Base-by-base conservation (phyloP, 2,888 invertebrate genomes). In the Tholera decimalis region DNA sequence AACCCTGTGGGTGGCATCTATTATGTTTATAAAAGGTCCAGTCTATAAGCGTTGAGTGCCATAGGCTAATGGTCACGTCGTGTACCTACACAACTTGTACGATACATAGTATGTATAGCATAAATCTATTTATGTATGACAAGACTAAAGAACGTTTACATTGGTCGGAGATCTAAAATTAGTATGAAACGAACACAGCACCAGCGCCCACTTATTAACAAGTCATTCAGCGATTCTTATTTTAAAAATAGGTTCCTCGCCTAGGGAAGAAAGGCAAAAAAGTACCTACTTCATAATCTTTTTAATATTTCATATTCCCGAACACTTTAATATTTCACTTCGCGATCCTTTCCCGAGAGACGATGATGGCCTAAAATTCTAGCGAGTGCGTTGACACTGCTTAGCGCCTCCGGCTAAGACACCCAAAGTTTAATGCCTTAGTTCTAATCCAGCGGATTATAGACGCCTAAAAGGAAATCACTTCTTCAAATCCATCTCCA, bases 261-360 rank as follows among this genome's bases (percentile, higher is more conserved):
- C 15, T 26, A 18, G 26, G n/a, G 9, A 35, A 13, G 2, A 8
- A 44, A n/a, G 26, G 43, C 20, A 20, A 15, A 20, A 33, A 13
- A 13, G n/a, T n/a, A n/a, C n/a, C n/a, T 43, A 35, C 11, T 63
- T 41, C n/a, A 28, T 35, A 13, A 39, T 47, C 28, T 55, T 37
- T 7, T 75, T 60, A 55, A 75, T 51, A 46, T 51, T 50, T 72
- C 41, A 63, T 50, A 50, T 63, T 50, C 26, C 8, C 18, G n/a
- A 63, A 58, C n/a, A 55, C 58, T 77, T 70, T 63, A 57, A 62
- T 71, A 76, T 63, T 63, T 57, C 5, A 37, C 26, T 13, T 39
- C 35, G 18, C 30, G 28, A 44, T 57, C 33, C 30, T 30, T 57
- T 63, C 57, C 71, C 44, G 18, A 11, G 71, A 70, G 62, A 57